Conservation (phyloP, 2,113 vertebrate species). For the Zootoca vivipara region DNA sequence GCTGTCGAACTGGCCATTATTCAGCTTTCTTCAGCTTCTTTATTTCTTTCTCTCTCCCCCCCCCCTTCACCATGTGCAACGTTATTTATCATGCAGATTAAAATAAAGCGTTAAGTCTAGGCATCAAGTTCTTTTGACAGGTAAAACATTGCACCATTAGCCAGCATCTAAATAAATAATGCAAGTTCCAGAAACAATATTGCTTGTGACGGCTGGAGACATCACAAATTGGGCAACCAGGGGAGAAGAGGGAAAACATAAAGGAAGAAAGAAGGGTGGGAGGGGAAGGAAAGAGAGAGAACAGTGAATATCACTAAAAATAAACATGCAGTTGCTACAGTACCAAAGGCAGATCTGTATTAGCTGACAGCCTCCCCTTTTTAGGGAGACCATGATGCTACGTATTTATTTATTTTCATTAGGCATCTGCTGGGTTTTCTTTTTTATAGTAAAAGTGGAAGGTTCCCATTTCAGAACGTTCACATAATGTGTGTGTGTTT, state of each 20-base stretch:
- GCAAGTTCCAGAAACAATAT: conserved; percentile 38
- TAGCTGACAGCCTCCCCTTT: neutral
- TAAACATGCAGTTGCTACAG: neutral
- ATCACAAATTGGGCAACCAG: conserved; percentile 23
- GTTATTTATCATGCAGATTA: conserved; percentile 43
- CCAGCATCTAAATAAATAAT: conserved; percentile 56
- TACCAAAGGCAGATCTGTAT: neutral
- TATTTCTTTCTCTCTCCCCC: neutral
- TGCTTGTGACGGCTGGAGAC: conserved; percentile 23
- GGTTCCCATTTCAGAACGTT: conserved; percentile 15
- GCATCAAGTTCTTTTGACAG: conserved; percentile 44
- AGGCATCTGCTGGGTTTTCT: neutral
- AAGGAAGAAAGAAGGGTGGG: conserved; percentile 5
- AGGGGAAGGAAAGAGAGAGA: neutral
- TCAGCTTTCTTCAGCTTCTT: conserved; percentile 16
- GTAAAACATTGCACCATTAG: conserved; percentile 50
- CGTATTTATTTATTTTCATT: conserved; percentile 44
- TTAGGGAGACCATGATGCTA: neutral
- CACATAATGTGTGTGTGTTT: neutral
- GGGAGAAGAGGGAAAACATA: conserved; percentile 15
- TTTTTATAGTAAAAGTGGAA: neutral
- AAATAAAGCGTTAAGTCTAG: conserved; percentile 51
- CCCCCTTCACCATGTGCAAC: conserved; percentile 9
- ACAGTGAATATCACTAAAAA: conserved; percentile 38
- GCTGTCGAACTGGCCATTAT: conserved; percentile 3